Conservation (phyloP, 2,797 vertebrate genomes). For the Hydrocynus forskahlii region DNA sequence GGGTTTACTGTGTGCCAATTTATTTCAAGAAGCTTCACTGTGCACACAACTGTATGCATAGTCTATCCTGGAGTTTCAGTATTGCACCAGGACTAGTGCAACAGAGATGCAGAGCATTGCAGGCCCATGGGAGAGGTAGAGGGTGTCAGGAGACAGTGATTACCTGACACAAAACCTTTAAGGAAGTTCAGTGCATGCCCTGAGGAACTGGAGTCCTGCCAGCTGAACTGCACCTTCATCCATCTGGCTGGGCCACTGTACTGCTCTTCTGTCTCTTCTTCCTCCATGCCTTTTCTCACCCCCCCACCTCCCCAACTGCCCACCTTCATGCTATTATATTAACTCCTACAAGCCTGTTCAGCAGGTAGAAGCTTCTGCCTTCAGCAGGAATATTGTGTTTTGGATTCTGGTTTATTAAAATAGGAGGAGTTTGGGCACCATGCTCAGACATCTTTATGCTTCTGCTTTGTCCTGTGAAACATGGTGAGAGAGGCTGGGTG, state of each 20-base stretch:
- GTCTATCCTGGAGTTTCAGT: constrained; percentile 30
- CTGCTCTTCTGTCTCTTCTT: constrained; percentile 33
- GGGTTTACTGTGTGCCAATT: background rate
- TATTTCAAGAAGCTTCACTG: constrained; percentile 5
- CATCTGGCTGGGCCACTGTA: constrained; percentile 44
- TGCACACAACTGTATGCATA: constrained; percentile 14
- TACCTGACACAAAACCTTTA: constrained; percentile 55
- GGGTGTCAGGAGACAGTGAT: constrained; percentile 47
- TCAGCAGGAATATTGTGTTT: constrained; percentile 36
- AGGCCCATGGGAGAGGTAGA: constrained; percentile 16
- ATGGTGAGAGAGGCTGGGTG: constrained; percentile 50
- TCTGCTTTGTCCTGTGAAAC: constrained; percentile 51
- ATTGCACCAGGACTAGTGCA: constrained; percentile 25
- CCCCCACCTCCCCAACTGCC: background rate
- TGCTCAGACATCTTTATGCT: constrained; percentile 46
- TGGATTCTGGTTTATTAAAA: constrained; percentile 54
- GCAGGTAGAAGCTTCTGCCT: constrained; percentile 41
- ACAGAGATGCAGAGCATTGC: constrained; percentile 15
- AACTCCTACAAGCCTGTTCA: constrained; percentile 38
- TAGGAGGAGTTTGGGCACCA: constrained; percentile 35
- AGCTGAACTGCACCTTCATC: constrained; percentile 44
- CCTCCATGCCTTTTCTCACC: constrained; percentile 22
- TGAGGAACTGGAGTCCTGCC: constrained; percentile 45
- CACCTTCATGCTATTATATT: constrained; percentile 33
- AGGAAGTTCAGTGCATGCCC: constrained; percentile 45